phyloP scores from a whole-genome alignment of 1,140 invertebrate species.

The Delia radicum region DNA sequence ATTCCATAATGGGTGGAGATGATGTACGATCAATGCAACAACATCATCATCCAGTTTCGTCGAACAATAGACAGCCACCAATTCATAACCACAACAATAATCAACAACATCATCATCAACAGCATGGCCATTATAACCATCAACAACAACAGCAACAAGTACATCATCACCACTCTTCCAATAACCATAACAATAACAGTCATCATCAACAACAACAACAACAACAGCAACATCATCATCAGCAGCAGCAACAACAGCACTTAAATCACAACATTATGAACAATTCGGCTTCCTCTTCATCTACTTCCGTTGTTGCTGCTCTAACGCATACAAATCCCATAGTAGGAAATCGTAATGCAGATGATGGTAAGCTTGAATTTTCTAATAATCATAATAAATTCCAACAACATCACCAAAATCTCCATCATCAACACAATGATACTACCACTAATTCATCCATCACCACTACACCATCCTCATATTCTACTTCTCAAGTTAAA shows the following conservation, averaged over 20 bases:
- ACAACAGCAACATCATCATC: constrained; percentile 32
- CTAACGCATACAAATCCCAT: neutral
- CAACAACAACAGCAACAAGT: constrained; percentile 17
- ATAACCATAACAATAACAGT: constrained; percentile 19
- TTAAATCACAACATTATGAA: constrained; percentile 27
- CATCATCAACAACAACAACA: constrained; percentile 27
- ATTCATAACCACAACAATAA: neutral
- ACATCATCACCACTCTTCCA: neutral
- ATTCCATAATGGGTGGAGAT: constrained; percentile 49
- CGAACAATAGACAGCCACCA: constrained; percentile 12
- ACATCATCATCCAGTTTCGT: constrained; percentile 6
- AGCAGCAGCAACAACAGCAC: constrained; percentile 23
- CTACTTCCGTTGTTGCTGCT: neutral
- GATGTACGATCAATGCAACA: constrained; percentile 42
- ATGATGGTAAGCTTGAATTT: constrained; percentile 26
- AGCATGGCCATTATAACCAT: constrained; percentile 32
- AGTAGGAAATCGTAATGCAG: constrained; percentile 15
- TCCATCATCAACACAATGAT: neutral
- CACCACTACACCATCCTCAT: neutral
- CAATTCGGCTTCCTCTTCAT: constrained; percentile 8
- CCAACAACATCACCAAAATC: neutral
- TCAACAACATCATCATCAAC: constrained; percentile 32
- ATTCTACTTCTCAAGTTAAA: neutral
- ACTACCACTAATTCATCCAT: neutral
- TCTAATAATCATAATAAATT: neutral